These are phyloP conservation scores for Drosophila mercatorum DNA, from an alignment of 2,888 invertebrate species.

Conservation along the genomic window DNA sequence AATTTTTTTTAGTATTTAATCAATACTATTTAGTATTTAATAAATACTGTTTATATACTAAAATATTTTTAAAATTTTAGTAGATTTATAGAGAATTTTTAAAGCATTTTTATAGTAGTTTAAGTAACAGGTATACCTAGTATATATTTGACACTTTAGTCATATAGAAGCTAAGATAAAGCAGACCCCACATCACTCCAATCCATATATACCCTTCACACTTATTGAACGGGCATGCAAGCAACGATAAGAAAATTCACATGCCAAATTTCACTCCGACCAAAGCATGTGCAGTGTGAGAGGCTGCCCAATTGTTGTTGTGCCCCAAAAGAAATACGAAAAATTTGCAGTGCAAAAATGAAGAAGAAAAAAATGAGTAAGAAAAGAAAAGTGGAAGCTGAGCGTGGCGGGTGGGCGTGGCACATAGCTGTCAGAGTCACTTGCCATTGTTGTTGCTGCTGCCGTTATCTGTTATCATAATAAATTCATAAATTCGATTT, in stretches of 20 bases:
- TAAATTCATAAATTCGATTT: conserved; percentile 82
- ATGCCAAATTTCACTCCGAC: conserved; percentile 53
- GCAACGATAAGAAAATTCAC: conserved; percentile 36
- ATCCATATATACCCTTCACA: not conserved
- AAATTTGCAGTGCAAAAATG: conserved; percentile 36
- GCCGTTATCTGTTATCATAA: conserved; percentile 70
- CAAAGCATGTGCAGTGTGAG: conserved; percentile 34
- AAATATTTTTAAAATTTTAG: too few relatives aligned
- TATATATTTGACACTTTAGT: too few relatives aligned
- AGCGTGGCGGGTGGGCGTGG: conserved; percentile 20
- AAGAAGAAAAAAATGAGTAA: not conserved
- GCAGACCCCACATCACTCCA: too few relatives aligned
- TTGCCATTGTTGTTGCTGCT: conserved; percentile 63
- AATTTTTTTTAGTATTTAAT: too few relatives aligned
- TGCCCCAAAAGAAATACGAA: conserved; percentile 22
- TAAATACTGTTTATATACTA: too few relatives aligned
- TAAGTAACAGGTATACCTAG: too few relatives aligned
- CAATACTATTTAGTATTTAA: too few relatives aligned
- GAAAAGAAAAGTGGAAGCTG: conserved; percentile 10
- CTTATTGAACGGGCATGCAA: not conserved
- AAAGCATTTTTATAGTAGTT: too few relatives aligned
- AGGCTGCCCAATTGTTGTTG: not conserved
- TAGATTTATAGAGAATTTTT: too few relatives aligned
- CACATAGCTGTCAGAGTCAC: conserved; percentile 43
- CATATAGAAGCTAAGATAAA: too few relatives aligned